Evolutionary conservation across 2,888 invertebrate species (phyloP).

Genomic region (Caenorhabditis afra): DNA sequence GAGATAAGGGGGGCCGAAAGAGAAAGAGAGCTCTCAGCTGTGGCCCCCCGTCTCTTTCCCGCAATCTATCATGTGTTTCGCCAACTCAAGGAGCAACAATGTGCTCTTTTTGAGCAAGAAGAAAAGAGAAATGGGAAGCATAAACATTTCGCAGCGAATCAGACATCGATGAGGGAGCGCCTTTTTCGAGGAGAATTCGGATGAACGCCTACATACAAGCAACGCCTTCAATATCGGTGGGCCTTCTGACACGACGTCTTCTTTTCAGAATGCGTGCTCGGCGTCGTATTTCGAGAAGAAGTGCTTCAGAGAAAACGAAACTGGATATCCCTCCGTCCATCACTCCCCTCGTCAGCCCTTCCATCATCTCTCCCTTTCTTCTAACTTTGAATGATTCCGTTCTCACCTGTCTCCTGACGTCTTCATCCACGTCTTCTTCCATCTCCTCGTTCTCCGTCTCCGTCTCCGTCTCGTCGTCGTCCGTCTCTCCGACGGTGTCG

Average conservation of each 20-base stretch:
- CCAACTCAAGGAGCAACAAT: conserved; percentile 22
- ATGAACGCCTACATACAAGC: too few relatives aligned
- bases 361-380: not conserved
- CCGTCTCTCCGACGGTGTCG: conserved; percentile 30
- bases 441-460: conserved; percentile 47
- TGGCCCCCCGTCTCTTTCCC: conserved; percentile 12
- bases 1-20: conserved; percentile 37
- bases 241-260: too few relatives aligned
- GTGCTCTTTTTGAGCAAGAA: conserved; percentile 9
- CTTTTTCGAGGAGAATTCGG: too few relatives aligned
- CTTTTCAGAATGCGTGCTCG: too few relatives aligned
- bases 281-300: not conserved
- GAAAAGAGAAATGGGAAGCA: not conserved
- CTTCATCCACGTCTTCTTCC: conserved; percentile 51
- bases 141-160: too few relatives aligned
- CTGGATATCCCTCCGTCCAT: not conserved
- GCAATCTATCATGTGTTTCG: conserved; percentile 54
- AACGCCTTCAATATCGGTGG: too few relatives aligned
- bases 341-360: too few relatives aligned
- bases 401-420: conserved; percentile 37
- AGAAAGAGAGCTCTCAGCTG: conserved; percentile 21
- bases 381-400: not conserved
- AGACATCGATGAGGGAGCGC: too few relatives aligned
- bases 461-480: conserved; percentile 35
- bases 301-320: not conserved